phyloP scores from a whole-genome alignment of 2,888 invertebrate genomes.

The Clivina fossor region DNA sequence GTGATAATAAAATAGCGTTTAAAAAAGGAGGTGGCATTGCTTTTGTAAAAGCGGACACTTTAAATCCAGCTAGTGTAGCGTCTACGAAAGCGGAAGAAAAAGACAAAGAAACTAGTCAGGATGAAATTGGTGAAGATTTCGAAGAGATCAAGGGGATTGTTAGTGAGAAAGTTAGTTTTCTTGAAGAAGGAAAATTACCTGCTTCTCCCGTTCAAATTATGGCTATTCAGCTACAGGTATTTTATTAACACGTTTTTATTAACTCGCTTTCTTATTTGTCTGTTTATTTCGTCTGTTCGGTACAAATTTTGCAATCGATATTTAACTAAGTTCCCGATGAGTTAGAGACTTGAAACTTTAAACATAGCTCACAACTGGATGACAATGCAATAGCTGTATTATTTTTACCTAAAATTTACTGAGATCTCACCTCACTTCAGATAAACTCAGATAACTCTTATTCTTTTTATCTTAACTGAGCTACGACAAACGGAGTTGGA shows the following conservation, averaged over 20 bases:
- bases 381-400: too few relatives aligned
- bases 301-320: conserved; percentile 2
- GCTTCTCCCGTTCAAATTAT: conserved; percentile 62
- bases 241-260: too few relatives aligned
- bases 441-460: too few relatives aligned
- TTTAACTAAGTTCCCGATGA: neutral
- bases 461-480: too few relatives aligned
- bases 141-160: conserved; percentile 54
- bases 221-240: conserved; percentile 63
- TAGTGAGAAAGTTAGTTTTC: conserved; percentile 60
- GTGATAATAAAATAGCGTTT: conserved; percentile 44
- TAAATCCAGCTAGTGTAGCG: conserved; percentile 42
- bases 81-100: conserved; percentile 28
- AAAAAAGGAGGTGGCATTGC: conserved; percentile 51
- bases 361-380: too few relatives aligned
- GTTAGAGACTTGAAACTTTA: too few relatives aligned
- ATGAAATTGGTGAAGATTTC: conserved; percentile 43
- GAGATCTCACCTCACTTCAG: too few relatives aligned
- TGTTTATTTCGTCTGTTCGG: too few relatives aligned
- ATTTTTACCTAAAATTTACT: too few relatives aligned
- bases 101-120: neutral
- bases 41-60: conserved; percentile 49
- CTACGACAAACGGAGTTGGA: too few relatives aligned
- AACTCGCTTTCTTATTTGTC: too few relatives aligned
- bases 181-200: conserved; percentile 58